These are phyloP conservation scores for Halcyon smyrnensis DNA, from an alignment of 2,797 vertebrate species.

Conservation along the genomic window DNA sequence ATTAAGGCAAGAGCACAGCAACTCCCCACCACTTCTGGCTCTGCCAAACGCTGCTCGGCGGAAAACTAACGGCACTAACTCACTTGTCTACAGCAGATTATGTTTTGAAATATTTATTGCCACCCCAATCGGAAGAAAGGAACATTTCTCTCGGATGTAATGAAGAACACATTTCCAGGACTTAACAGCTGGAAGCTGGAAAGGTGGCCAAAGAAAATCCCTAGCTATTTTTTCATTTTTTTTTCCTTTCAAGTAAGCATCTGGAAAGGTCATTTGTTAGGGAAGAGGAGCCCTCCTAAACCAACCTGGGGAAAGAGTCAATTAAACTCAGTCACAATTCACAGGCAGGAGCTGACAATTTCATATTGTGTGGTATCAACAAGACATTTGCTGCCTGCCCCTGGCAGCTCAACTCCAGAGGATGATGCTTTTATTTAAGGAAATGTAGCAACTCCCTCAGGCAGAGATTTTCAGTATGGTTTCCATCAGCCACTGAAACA, in stretches of 20 bases:
- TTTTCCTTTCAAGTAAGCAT: constrained; percentile 8
- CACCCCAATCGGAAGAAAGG: constrained; percentile 43
- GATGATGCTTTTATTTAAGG: constrained; percentile 19
- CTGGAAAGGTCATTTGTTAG: constrained; percentile 26
- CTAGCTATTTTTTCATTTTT: not conserved
- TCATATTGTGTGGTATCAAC: not conserved
- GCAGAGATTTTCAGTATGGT: not conserved
- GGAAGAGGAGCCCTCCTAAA: constrained; percentile 1
- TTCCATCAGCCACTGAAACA: not conserved
- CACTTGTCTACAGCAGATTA: constrained; percentile 49
- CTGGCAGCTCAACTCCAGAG: not conserved
- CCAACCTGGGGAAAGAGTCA: not conserved
- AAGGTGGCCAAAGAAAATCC: constrained; percentile 69
- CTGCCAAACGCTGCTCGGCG: not conserved
- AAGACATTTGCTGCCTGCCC: not conserved
- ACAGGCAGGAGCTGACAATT: not conserved
- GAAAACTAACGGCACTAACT: not conserved
- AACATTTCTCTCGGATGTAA: constrained; percentile 61
- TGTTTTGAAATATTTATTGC: constrained; percentile 44
- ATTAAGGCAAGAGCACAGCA: not conserved
- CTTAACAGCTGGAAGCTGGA: constrained; percentile 60
- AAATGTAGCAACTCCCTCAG: not conserved
- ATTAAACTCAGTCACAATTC: not conserved
- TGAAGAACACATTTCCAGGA: constrained; percentile 57
- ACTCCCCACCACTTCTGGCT: not conserved